Conservation (phyloP, 1,140 invertebrate species). For the Cydia fagiglandana region DNA sequence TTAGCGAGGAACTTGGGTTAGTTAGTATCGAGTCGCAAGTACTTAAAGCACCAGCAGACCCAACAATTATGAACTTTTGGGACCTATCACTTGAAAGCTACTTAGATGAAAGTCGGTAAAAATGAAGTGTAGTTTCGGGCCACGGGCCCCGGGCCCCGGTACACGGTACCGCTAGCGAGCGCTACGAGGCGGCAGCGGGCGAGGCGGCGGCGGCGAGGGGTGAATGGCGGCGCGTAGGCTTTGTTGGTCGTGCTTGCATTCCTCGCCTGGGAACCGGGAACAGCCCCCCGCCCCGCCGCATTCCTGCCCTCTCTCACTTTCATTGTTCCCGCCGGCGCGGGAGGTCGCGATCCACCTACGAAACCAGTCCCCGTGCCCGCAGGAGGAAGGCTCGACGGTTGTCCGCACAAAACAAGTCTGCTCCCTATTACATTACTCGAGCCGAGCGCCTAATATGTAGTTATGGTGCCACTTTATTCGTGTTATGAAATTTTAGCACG, state of each 20-base stretch:
- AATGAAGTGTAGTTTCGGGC: constrained; percentile 55
- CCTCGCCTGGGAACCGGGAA: constrained; percentile 76
- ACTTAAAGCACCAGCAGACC: too few species aligned
- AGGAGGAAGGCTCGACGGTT: constrained; percentile 59
- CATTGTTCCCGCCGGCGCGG: constrained; percentile 74
- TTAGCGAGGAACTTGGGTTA: too few species aligned
- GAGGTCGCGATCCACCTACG: constrained; percentile 68
- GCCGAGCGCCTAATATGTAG: constrained; percentile 41
- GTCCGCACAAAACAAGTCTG: constrained; percentile 68
- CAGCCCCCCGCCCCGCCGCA: constrained; percentile 53
- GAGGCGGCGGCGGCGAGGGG: constrained; percentile 47
- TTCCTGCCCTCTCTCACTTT: constrained; percentile 77
- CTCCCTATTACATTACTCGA: constrained; percentile 60
- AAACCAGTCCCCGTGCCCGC: constrained; percentile 66
- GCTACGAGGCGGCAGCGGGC: constrained; percentile 40
- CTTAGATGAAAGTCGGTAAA: constrained; percentile 67
- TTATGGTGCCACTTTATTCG: constrained; percentile 30
- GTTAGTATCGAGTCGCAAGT: too few species aligned
- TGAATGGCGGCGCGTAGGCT: constrained; percentile 72
- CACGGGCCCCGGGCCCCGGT: constrained; percentile 38
- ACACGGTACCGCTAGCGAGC: constrained; percentile 58
- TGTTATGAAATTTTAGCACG: constrained; percentile 13
- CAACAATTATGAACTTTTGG: neutral
- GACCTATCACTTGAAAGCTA: constrained; percentile 48
- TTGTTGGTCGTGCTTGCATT: constrained; percentile 76